Conservation (phyloP, 2,888 invertebrate genomes). For the Drosophila nigricruria region DNA sequence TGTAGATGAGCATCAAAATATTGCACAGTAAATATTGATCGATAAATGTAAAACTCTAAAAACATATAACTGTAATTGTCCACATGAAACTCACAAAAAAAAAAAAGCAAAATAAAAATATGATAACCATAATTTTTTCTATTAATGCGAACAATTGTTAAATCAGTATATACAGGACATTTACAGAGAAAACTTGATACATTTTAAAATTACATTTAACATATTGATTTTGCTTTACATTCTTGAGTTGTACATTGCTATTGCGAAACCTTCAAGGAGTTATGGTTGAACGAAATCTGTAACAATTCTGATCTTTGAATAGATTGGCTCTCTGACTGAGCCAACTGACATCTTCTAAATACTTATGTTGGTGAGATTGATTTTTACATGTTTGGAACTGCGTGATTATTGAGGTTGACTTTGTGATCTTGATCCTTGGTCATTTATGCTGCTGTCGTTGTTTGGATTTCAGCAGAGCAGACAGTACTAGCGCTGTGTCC, state of each 20-base stretch:
- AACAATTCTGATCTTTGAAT: neutral
- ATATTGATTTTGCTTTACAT: neutral
- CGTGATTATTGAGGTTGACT: neutral
- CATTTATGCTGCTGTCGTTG: slow-evolving; percentile 67
- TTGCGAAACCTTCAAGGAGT: neutral
- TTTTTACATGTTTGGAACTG: slow-evolving; percentile 23
- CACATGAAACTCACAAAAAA: slow-evolving; percentile 10
- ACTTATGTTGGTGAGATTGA: slow-evolving; percentile 28
- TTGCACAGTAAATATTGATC: slow-evolving; percentile 50
- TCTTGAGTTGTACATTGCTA: neutral
- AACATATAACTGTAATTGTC: slow-evolving; percentile 16
- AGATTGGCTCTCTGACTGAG: slow-evolving; percentile 5
- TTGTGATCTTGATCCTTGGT: slow-evolving; percentile 23
- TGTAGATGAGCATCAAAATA: slow-evolving; percentile 56
- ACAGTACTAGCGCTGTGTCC: slow-evolving; percentile 95
- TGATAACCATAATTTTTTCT: slow-evolving; percentile 19
- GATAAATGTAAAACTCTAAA: slow-evolving; percentile 26
- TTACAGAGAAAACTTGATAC: neutral
- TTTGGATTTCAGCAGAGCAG: slow-evolving; percentile 89
- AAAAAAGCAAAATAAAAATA: slow-evolving; percentile 42
- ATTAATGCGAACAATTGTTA: slow-evolving; percentile 1
- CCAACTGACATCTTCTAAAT: slow-evolving; percentile 24
- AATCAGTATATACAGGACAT: neutral
- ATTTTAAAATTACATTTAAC: neutral
- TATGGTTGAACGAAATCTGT: neutral